Base-by-base conservation (phyloP, 2,888 invertebrate species). In the Lysandra coridon region DNA sequence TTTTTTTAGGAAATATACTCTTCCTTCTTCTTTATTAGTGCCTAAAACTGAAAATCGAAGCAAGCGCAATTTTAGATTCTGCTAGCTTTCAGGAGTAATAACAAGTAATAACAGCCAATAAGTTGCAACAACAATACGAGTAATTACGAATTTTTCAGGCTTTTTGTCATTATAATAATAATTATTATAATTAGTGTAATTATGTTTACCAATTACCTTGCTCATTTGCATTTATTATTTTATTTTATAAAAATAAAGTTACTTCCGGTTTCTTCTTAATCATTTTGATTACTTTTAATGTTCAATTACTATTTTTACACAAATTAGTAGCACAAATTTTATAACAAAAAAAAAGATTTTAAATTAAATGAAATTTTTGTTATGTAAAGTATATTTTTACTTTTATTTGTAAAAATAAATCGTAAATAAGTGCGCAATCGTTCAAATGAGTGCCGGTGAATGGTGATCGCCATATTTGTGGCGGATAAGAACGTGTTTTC, bases 391-490 rank as follows among this genome's bases (percentile, higher is more conserved):
- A 30, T 57, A 81, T 82, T 80, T 80, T 81, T 79, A 79, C 79
- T 79, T 23, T 33, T 57, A 33, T 73, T 37, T 23, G 5, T 23
- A 33, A 10, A 78, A 73, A 80, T 80, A 80, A 81, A 30, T 77
- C 12, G 82, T 77, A 83, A 92, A 92, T 30, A 93, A 93, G 92
- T 94, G 92, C 92, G 92, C 92, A 90, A 85, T 82, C 84, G 85
- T 86, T 83, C 85, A 85, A 89, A 90, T 90, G 90, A 87, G 88
- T 89, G 92, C 96, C 92, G 91, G 90, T 88, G 89, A 96, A 96
- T 91, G 91, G 90, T 88, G 89, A 96, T 96, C 96, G 97, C 96
- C 96, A 96, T 96, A 94, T 95, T 94, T 92, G 96, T 96, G 96
- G 96, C 96, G 95, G 93, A 92, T 92, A 85, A 90, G 92, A 92